Evolutionary conservation across 2,113 vertebrate genomes (phyloP).

Genomic region (Uropsilus gracilis): DNA sequence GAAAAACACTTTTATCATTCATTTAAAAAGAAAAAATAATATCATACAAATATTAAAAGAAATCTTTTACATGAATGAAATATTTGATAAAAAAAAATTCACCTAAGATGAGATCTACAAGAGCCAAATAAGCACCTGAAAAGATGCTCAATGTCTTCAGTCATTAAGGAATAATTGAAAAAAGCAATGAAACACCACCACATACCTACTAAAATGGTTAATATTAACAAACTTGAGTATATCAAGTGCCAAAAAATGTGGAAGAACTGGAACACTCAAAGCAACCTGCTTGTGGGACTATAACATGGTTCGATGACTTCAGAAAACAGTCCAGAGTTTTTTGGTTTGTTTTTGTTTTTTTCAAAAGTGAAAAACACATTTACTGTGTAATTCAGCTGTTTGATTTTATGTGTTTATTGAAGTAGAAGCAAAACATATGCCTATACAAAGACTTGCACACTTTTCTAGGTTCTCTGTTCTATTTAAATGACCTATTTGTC

Average conservation of each 20-base stretch:
- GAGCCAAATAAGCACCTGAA: background rate
- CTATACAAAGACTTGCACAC: background rate
- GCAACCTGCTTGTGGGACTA: background rate
- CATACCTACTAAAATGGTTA: background rate
- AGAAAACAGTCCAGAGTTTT: background rate
- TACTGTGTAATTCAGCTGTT: background rate
- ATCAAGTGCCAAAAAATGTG: background rate
- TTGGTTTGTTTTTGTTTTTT: too few species aligned
- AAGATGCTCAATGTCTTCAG: background rate
- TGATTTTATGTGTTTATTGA: background rate
- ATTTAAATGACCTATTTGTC: background rate
- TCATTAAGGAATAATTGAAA: background rate
- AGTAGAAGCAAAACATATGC: background rate
- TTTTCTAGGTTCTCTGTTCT: background rate
- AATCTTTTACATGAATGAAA: conserved; percentile 3
- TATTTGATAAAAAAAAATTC: background rate
- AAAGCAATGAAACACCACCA: background rate
- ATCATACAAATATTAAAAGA: background rate
- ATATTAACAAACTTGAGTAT: background rate
- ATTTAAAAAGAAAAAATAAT: background rate
- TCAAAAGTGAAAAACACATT: background rate
- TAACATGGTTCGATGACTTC: background rate
- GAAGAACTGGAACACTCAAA: background rate
- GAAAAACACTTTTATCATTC: background rate
- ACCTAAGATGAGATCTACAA: background rate